Conservation (phyloP, 1,140 invertebrate genomes). For the Magallana ariakensis region DNA sequence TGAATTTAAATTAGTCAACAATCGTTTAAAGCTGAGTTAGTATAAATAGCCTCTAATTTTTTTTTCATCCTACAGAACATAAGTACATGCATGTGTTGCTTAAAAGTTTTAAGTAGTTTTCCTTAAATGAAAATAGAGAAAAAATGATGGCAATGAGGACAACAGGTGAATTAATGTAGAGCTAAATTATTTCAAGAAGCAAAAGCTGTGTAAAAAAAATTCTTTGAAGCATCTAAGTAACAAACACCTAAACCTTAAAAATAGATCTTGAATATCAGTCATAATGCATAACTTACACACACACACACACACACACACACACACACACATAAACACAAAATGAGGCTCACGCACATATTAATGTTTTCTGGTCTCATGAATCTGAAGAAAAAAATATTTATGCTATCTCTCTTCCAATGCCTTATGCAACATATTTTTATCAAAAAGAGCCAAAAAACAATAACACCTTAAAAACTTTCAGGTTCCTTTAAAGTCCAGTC, state of each 20-base stretch:
- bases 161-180: background rate
- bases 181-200: background rate
- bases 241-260: background rate
- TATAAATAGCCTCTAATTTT: too few relatives aligned
- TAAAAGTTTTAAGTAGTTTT: too few relatives aligned
- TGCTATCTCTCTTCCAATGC: too few relatives aligned
- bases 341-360: too few relatives aligned
- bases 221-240: conserved; percentile 2
- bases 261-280: conserved; percentile 14
- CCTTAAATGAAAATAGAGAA: too few relatives aligned
- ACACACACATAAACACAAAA: too few relatives aligned
- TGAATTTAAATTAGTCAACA: too few relatives aligned
- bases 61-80: too few relatives aligned
- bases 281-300: background rate
- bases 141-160: background rate
- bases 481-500: background rate
- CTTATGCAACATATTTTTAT: background rate
- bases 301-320: background rate
- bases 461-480: background rate
- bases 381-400: too few relatives aligned
- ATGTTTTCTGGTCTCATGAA: too few relatives aligned
- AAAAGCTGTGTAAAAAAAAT: background rate
- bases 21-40: too few relatives aligned
- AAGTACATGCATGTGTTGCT: too few relatives aligned
- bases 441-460: background rate